Base-by-base conservation (phyloP, 2,113 vertebrate genomes). In the Danionella cerebrum region DNA sequence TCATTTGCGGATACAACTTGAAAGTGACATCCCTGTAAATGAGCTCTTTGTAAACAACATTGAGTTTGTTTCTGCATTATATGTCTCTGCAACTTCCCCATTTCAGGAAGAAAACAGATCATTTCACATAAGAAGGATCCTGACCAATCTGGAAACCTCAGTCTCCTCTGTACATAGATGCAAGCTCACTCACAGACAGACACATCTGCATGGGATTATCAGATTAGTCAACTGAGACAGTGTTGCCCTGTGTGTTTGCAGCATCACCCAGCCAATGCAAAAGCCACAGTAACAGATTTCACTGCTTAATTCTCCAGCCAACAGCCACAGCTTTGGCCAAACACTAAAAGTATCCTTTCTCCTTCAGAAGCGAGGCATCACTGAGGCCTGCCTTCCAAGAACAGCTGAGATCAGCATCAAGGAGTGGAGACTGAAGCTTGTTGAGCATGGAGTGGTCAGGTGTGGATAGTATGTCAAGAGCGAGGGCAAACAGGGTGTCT, bases 161-260 rank as follows among this genome's bases (percentile, higher is more conserved):
- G 7, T 14, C 51, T 39, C 48, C n/a, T 29, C n/a, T 13, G 16
- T 75, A 72, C 67, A 73, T 60, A 72, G 65, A 72, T 39, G 64
- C 73, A 71, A 65, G 74, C 65, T 67, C 69, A 70, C 75, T 52
- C 55, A 65, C 48, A 55, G 69, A 65, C 48, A 55, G 69, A 59
- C 50, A 51, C 82, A 85, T 84, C 83, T 85, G 82, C 75, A 70
- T 70, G 59, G 83, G 83, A 86, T 87, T 87, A 89, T 84, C 77
- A 85, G 85, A 87, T 87, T 88, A 87, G 77, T 77, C 74, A 64
- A 50, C 72, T 70, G 80, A 81, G 78, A 82, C 82, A 83, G 76
- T 71, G 55, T 70, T 57, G 53, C 73, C 70, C 65, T 69, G 42
- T 45, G 42, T 55, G 44, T 22, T 35, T 22, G 76, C 76, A 79